phyloP scores from a whole-genome alignment of 2,888 invertebrate species.

The Lochmaea capreae region DNA sequence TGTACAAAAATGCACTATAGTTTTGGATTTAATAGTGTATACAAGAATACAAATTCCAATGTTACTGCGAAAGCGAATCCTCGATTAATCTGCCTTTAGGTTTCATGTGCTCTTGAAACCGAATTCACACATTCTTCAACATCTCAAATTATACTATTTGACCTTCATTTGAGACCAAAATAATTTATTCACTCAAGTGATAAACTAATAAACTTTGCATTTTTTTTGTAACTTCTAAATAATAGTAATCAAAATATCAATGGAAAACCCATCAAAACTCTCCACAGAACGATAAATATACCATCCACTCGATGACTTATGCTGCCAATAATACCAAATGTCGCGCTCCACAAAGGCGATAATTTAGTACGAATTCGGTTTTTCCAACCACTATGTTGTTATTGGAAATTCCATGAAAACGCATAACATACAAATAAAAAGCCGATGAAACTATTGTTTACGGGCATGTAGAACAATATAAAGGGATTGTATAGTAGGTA shows the following conservation, averaged over 20 bases:
- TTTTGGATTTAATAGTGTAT: too few species aligned
- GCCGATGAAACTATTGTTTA: not conserved
- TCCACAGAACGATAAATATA: not conserved
- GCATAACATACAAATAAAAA: not conserved
- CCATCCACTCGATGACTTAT: not conserved
- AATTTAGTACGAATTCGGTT: slow-evolving; percentile 1
- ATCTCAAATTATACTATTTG: too few species aligned
- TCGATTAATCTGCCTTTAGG: too few species aligned
- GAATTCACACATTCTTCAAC: too few species aligned
- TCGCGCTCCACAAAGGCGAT: not conserved
- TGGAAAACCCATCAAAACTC: not conserved
- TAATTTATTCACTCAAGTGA: too few species aligned
- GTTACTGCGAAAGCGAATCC: too few species aligned
- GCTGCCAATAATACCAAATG: slow-evolving; percentile 2
- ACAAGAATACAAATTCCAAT: too few species aligned
- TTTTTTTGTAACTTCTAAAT: not conserved
- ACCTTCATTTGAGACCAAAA: too few species aligned
- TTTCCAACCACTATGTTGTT: slow-evolving; percentile 3
- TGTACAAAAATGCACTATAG: too few species aligned
- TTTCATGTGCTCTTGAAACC: too few species aligned
- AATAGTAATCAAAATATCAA: not conserved
- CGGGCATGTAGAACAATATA: not conserved
- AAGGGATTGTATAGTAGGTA: not conserved
- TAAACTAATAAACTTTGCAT: too few species aligned
- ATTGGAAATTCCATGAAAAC: slow-evolving; percentile 4